Conservation (phyloP, 2,888 invertebrate species). For the Ypsolopha sequella region DNA sequence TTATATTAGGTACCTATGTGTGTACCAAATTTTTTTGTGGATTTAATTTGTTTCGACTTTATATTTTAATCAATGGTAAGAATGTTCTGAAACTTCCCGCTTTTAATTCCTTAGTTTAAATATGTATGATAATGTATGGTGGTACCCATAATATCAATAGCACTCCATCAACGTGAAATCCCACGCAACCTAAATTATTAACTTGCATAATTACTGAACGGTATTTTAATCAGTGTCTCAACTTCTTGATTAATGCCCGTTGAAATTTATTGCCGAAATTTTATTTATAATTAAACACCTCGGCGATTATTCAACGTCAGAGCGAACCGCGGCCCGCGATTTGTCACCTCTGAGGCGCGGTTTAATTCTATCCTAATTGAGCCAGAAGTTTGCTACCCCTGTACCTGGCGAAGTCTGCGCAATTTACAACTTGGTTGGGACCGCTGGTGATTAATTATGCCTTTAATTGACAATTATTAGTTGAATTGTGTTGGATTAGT, state of each 20-base stretch:
- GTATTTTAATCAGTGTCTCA: constrained; percentile 72
- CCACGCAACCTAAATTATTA: constrained; percentile 48
- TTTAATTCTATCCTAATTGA: constrained; percentile 66
- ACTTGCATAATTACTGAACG: constrained; percentile 68
- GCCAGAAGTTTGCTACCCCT: constrained; percentile 48
- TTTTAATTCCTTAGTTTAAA: too few species aligned
- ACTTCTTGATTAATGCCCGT: constrained; percentile 71
- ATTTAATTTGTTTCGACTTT: too few species aligned
- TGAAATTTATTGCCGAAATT: constrained; percentile 67
- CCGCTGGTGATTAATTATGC: constrained; percentile 1
- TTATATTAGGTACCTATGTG: too few species aligned
- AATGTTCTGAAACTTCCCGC: too few species aligned
- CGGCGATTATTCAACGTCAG: constrained; percentile 65
- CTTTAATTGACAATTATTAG: constrained; percentile 15
- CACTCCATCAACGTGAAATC: neutral
- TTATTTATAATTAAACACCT: constrained; percentile 69
- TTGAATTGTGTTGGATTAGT: neutral
- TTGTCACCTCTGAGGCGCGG: constrained; percentile 58
- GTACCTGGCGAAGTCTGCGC: constrained; percentile 28
- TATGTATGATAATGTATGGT: too few species aligned
- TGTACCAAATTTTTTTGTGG: too few species aligned
- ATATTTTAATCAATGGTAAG: too few species aligned
- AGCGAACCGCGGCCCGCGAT: constrained; percentile 56
- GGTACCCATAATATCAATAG: too few species aligned
- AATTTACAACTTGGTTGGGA: constrained; percentile 40